Evolutionary conservation across 2,888 invertebrate species (phyloP).

Genomic region (Rhamphomyia laevipes): DNA sequence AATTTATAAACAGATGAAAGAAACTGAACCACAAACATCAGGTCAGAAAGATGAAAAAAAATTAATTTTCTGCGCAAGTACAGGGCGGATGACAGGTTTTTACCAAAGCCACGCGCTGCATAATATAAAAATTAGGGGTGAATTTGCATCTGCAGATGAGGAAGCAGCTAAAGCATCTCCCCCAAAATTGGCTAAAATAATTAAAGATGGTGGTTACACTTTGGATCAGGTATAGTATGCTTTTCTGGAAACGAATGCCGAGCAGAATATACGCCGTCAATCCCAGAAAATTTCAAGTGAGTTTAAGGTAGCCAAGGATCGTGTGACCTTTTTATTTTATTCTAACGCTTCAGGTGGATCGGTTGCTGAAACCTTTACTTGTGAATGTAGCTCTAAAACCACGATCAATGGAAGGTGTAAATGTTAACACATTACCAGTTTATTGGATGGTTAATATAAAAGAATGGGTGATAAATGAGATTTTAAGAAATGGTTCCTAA

Average conservation of each 20-base stretch:
- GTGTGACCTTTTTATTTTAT: constrained; percentile 22
- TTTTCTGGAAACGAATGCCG: constrained; percentile 26
- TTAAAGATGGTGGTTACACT: constrained; percentile 18
- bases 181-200: constrained; percentile 16
- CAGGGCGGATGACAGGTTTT: constrained; percentile 15
- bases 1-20: constrained; percentile 8
- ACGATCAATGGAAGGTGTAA: constrained; percentile 19
- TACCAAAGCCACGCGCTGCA: constrained; percentile 16
- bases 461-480: constrained; percentile 17
- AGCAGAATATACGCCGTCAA: constrained; percentile 22
- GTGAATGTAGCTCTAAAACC: constrained; percentile 20
- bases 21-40: constrained; percentile 5
- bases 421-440: constrained; percentile 19
- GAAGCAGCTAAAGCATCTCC: constrained; percentile 13
- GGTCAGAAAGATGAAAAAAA: neutral
- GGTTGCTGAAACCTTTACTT: constrained; percentile 21
- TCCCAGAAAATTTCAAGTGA: constrained; percentile 20
- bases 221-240: constrained; percentile 23
- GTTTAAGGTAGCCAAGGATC: constrained; percentile 22
- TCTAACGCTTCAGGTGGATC: constrained; percentile 21
- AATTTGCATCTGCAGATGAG: constrained; percentile 16
- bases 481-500: constrained; percentile 16
- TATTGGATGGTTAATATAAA: constrained; percentile 21
- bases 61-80: constrained; percentile 6
- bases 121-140: constrained; percentile 18